Conservation (phyloP, 2,797 vertebrate species). For the Rhodeus uyekii region DNA sequence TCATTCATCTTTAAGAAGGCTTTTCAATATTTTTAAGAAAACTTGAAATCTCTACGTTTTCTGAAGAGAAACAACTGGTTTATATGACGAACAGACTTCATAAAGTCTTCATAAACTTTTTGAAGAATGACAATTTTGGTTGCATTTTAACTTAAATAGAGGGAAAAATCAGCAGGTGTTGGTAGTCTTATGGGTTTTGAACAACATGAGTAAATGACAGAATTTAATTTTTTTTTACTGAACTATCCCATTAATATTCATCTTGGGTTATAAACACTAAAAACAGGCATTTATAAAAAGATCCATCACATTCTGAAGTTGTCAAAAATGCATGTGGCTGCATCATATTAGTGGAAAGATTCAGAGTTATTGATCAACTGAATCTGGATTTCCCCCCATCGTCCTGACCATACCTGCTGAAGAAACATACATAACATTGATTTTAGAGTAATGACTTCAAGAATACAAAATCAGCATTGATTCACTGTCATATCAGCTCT, state of each 20-base stretch:
- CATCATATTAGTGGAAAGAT: not conserved
- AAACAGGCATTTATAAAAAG: not conserved
- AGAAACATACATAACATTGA: constrained; percentile 51
- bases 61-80: not conserved
- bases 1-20: not conserved
- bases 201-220: not conserved
- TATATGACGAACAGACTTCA: not conserved
- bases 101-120: not conserved
- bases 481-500: constrained; percentile 45
- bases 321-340: not conserved
- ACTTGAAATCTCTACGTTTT: not conserved
- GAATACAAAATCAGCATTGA: not conserved
- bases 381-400: not conserved
- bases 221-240: not conserved
- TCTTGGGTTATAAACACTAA: not conserved
- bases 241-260: not conserved
- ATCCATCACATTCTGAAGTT: not conserved
- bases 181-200: not conserved
- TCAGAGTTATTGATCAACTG: not conserved
- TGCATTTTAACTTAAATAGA: not conserved
- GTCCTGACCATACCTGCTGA: constrained; percentile 74
- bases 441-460: constrained; percentile 38
- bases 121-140: not conserved
- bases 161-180: no score
- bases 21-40: not conserved